Conservation (phyloP, 2,797 vertebrate species). For the Dallia pectoralis region DNA sequence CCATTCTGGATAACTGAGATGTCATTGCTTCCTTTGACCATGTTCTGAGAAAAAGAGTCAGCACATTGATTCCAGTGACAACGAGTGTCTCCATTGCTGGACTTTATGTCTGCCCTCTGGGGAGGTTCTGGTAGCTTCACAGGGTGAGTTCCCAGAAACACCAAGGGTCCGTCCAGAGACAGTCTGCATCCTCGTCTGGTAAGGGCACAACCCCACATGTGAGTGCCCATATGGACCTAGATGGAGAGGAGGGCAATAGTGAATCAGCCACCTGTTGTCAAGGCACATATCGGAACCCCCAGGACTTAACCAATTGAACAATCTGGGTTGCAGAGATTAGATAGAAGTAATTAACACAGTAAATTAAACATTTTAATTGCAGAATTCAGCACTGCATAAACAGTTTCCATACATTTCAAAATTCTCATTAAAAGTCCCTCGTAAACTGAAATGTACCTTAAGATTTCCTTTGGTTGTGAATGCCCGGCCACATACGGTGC, state of each 20-base stretch:
- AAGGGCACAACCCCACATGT: constrained; percentile 85
- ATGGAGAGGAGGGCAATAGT: constrained; percentile 20
- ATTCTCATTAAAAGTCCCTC: neutral
- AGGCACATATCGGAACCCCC: neutral
- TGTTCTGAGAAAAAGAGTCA: constrained; percentile 77
- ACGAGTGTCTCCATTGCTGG: constrained; percentile 77
- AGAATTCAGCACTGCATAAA: neutral
- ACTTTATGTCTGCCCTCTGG: constrained; percentile 74
- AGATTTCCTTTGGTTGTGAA: constrained; percentile 91
- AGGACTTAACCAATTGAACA: neutral
- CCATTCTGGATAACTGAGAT: constrained; percentile 82
- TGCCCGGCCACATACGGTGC: constrained; percentile 85
- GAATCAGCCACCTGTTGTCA: neutral
- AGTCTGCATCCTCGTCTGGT: constrained; percentile 80
- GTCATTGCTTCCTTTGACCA: constrained; percentile 84
- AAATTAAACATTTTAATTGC: neutral
- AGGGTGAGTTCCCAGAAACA: constrained; percentile 80
- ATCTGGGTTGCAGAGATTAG: neutral
- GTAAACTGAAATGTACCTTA: constrained; percentile 70
- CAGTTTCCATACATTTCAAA: neutral
- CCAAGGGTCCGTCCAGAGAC: constrained; percentile 80
- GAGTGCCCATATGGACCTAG: constrained; percentile 88
- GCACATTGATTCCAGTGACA: constrained; percentile 82
- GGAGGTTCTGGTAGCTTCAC: constrained; percentile 83
- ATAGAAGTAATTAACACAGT: neutral